A percentile compares a stretch with the other conserved stretches of the same genome.
phyloP scores from a whole-genome alignment of 2,797 vertebrate genomes.

The Vultur gryphus region DNA sequence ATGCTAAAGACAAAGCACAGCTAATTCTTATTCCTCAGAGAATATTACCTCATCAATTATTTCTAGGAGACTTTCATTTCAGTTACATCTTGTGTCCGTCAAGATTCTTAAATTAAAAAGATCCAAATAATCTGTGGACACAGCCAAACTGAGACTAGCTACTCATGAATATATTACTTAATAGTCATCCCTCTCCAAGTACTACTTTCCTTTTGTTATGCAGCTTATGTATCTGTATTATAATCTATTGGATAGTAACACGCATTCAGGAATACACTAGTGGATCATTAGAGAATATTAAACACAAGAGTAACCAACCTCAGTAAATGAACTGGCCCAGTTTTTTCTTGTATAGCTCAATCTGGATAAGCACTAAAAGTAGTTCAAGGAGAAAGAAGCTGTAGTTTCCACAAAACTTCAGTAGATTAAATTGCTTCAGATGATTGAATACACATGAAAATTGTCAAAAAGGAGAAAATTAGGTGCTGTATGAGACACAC shows the following conservation, averaged over 20 bases:
- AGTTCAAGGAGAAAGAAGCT: conserved; percentile 45
- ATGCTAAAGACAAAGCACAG: background rate
- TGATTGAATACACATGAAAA: conserved; percentile 27
- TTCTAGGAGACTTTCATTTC: conserved; percentile 31
- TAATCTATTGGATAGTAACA: conserved; percentile 29
- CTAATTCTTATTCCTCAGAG: conserved; percentile 2
- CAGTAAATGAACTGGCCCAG: conserved; percentile 47
- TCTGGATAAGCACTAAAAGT: conserved; percentile 22
- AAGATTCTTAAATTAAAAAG: conserved; percentile 43
- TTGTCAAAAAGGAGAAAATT: background rate
- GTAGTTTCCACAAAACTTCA: background rate
- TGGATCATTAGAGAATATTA: conserved; percentile 61
- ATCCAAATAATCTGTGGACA: conserved; percentile 34
- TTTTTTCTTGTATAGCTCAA: conserved; percentile 23
- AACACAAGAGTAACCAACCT: conserved; percentile 50
- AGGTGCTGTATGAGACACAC: background rate
- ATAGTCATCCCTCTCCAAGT: background rate
- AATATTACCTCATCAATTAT: conserved; percentile 32
- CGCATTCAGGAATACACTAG: conserved; percentile 33
- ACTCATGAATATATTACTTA: conserved; percentile 40
- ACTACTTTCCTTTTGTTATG: conserved; percentile 24
- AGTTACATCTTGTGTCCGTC: conserved; percentile 23
- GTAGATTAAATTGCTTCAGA: conserved; percentile 28
- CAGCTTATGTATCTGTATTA: background rate
- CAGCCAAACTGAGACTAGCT: conserved; percentile 17